phyloP scores from a whole-genome alignment of 2,888 invertebrate genomes.

The Pachydiplax longipennis region DNA sequence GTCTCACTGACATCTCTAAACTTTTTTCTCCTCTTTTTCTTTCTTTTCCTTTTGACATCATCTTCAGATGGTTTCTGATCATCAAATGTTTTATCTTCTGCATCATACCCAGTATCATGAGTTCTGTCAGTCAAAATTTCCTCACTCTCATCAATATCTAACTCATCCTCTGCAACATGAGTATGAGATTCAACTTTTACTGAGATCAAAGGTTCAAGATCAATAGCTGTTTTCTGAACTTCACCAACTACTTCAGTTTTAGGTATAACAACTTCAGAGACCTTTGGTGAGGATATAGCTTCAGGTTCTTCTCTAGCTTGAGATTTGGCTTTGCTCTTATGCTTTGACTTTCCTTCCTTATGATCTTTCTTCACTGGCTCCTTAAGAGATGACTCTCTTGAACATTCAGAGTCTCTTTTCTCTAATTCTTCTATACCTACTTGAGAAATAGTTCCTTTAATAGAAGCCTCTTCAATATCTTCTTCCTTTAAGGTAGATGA shows the following conservation, averaged over 20 bases:
- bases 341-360: background rate
- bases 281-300: background rate
- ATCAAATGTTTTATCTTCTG: conserved; percentile 71
- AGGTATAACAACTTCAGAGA: background rate
- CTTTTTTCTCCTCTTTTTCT: conserved; percentile 62
- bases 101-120: conserved; percentile 75
- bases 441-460: background rate
- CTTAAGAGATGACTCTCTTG: background rate
- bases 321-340: background rate
- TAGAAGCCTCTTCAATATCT: background rate
- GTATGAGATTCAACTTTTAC: background rate
- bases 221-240: background rate
- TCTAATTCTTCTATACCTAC: background rate
- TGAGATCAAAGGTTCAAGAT: background rate
- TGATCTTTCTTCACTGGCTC: background rate
- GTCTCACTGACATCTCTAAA: conserved; percentile 62
- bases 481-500: background rate
- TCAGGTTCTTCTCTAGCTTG: background rate
- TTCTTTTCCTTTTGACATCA: conserved; percentile 63
- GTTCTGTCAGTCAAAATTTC: conserved; percentile 59
- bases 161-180: background rate
- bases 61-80: conserved; percentile 59
- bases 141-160: conserved; percentile 5
- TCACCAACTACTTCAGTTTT: background rate
- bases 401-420: background rate